Percentiles rank a stretch among this genome's conserved stretches.
Evolutionary conservation across 1,140 invertebrate species (phyloP).

Genomic region (Meloidogyne floridensis): DNA sequence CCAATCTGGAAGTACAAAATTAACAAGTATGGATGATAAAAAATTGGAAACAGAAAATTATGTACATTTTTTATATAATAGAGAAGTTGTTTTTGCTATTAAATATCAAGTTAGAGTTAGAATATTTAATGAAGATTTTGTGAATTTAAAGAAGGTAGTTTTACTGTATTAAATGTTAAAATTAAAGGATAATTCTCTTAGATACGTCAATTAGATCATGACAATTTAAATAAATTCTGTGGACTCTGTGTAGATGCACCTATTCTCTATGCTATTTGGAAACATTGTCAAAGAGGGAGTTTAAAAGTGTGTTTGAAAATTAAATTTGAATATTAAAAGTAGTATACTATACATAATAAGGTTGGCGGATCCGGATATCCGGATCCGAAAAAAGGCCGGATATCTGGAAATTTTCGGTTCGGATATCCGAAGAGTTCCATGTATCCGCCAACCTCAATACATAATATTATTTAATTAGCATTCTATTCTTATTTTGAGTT

Average conservation of each 20-base stretch:
- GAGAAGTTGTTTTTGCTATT: constrained; percentile 47
- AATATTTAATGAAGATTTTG: constrained; percentile 36
- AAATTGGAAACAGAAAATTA: constrained; percentile 54
- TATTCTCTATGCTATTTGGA: constrained; percentile 74
- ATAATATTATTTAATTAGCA: constrained; percentile 74
- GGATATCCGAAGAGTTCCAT: too few species aligned
- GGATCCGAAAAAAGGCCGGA: too few species aligned
- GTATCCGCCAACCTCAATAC: too few species aligned
- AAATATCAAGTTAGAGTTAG: constrained; percentile 39
- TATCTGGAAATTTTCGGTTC: too few species aligned
- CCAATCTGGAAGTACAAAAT: constrained; percentile 33
- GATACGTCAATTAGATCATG: constrained; percentile 57
- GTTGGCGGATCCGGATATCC: too few species aligned
- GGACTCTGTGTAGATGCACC: constrained; percentile 68
- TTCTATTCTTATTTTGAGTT: constrained; percentile 73
- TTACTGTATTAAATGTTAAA: neutral
- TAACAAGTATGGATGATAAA: constrained; percentile 43
- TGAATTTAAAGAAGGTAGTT: constrained; percentile 39
- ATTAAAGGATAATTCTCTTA: constrained; percentile 21
- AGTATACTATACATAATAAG: too few species aligned
- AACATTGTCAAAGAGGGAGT: constrained; percentile 79
- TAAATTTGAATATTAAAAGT: constrained; percentile 65
- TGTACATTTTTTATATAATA: constrained; percentile 50
- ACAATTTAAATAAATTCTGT: constrained; percentile 73
- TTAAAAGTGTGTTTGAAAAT: constrained; percentile 74